phyloP scores from a whole-genome alignment of 2,888 invertebrate species.

The Noctua janthina region DNA sequence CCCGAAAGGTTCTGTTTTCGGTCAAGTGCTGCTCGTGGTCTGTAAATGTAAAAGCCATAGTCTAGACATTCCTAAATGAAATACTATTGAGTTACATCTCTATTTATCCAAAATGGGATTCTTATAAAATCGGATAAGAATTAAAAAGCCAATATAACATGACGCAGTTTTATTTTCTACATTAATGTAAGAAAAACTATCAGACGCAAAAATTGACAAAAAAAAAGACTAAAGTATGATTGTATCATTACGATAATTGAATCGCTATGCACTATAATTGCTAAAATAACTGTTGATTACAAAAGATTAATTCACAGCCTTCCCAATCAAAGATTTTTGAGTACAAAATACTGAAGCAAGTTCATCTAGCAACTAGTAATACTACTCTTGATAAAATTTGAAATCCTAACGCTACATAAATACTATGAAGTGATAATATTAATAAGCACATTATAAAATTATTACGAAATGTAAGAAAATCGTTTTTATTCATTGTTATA shows the following conservation, averaged over 20 bases:
- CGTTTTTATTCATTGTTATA: background rate
- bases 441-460: slow-evolving; percentile 29
- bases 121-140: slow-evolving; percentile 5
- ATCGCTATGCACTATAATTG: slow-evolving; percentile 18
- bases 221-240: slow-evolving; percentile 30
- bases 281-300: slow-evolving; percentile 29
- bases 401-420: slow-evolving; percentile 60
- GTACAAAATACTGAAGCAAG: slow-evolving; percentile 59
- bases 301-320: slow-evolving; percentile 67
- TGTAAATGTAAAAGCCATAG: background rate
- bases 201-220: slow-evolving; percentile 53
- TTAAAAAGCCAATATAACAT: slow-evolving; percentile 42
- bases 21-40: background rate
- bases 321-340: slow-evolving; percentile 53
- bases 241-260: slow-evolving; percentile 8
- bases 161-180: slow-evolving; percentile 64
- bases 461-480: slow-evolving; percentile 28
- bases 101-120: background rate
- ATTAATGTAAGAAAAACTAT: slow-evolving; percentile 45
- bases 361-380: slow-evolving; percentile 58
- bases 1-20: background rate
- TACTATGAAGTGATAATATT: slow-evolving; percentile 48
- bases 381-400: slow-evolving; percentile 62
- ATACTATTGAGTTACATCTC: background rate
- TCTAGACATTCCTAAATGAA: background rate